Evolutionary conservation across 2,888 invertebrate species (phyloP).

Genomic region (Unio delphinus): DNA sequence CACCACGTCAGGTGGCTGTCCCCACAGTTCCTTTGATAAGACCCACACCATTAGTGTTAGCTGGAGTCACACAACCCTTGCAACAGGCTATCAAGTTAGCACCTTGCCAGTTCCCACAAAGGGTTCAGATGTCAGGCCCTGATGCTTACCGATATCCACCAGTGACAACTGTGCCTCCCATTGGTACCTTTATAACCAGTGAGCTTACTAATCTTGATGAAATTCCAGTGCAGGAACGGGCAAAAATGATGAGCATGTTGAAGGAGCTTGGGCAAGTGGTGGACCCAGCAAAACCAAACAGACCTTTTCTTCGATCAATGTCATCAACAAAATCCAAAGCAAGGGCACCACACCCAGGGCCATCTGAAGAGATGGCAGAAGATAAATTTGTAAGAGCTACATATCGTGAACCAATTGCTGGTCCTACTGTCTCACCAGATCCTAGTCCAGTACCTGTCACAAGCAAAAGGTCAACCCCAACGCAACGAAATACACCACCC

Average conservation of each 20-base stretch:
- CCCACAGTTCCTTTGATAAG: constrained; percentile 45
- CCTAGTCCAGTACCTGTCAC: constrained; percentile 28
- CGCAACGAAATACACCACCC: constrained; percentile 7
- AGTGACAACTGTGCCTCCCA: constrained; percentile 3
- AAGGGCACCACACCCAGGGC: constrained; percentile 4
- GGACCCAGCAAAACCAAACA: constrained; percentile 36
- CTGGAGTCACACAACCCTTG: constrained; percentile 40
- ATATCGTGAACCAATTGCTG: constrained; percentile 57
- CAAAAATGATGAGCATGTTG: constrained; percentile 46
- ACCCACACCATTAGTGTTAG: constrained; percentile 48
- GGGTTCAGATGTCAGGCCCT: not conserved
- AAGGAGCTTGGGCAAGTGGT: constrained; percentile 53
- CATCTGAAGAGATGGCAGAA: constrained; percentile 20
- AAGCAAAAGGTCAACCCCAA: constrained; percentile 4
- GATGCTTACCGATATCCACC: constrained; percentile 13
- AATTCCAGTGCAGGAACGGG: constrained; percentile 41
- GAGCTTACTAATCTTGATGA: constrained; percentile 45
- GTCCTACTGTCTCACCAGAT: constrained; percentile 29
- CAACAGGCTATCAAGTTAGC: constrained; percentile 37
- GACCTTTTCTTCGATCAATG: constrained; percentile 7
- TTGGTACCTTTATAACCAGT: constrained; percentile 13
- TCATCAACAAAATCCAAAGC: not conserved
- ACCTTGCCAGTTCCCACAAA: constrained; percentile 31
- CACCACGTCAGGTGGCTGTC: constrained; percentile 40
- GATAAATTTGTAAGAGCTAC: constrained; percentile 60